phyloP scores from a whole-genome alignment of 2,797 vertebrate species.

The Loris lydekkerianus region DNA sequence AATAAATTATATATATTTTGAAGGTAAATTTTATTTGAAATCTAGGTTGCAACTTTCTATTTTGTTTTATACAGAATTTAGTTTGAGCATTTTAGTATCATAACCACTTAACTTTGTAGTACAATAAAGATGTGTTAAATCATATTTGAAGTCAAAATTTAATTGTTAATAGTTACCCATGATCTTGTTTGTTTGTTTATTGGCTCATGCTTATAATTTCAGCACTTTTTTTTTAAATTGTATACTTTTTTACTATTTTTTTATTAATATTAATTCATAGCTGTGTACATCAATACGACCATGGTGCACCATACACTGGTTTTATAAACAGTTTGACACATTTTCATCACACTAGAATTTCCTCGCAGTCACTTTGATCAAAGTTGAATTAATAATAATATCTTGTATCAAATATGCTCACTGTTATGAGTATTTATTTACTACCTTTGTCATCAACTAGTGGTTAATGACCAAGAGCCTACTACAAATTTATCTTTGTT shows the following conservation, averaged over 20 bases:
- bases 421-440: constrained; percentile 52
- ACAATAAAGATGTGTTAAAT: background rate
- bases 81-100: constrained; percentile 14
- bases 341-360: background rate
- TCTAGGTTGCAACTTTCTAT: background rate
- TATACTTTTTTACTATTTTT: background rate
- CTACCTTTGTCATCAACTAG: background rate
- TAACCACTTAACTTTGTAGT: background rate
- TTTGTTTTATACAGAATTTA: constrained; percentile 12
- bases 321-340: too few species aligned
- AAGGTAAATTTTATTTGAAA: background rate
- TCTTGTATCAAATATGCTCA: background rate
- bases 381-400: background rate
- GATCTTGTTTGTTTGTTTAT: background rate
- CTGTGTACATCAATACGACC: too few species aligned
- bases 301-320: too few species aligned
- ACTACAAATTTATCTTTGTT: constrained; percentile 8
- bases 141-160: background rate
- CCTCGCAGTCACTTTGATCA: background rate
- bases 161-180: background rate
- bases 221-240: too few species aligned
- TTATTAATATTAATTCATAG: too few species aligned
- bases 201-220: too few species aligned
- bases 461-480: constrained; percentile 20
- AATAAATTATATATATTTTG: background rate